Conservation (phyloP, 2,888 invertebrate genomes). For the Cordilura impudica region DNA sequence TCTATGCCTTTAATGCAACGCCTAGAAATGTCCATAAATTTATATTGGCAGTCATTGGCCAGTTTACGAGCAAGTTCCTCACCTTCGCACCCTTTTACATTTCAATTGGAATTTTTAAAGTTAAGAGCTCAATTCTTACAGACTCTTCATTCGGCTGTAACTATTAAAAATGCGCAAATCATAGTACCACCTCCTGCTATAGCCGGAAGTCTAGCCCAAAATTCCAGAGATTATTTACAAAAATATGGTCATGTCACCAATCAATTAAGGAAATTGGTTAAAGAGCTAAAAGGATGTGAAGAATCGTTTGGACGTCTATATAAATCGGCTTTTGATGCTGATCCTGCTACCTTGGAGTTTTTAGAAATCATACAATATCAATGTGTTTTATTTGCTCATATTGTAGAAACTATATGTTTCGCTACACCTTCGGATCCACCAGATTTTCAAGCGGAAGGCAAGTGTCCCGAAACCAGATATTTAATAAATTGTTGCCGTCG, state of each 20-base stretch:
- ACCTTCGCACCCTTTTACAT: conserved; percentile 78
- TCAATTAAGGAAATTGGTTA: conserved; percentile 86
- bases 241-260: conserved; percentile 88
- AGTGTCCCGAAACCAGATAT: conserved; percentile 76
- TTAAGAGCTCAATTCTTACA: conserved; percentile 88
- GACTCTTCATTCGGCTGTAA: conserved; percentile 77
- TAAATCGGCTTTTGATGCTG: conserved; percentile 91
- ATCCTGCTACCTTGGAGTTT: conserved; percentile 86
- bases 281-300: conserved; percentile 84
- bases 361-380: conserved; percentile 81
- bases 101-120: conserved; percentile 87
- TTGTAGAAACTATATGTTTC: conserved; percentile 77
- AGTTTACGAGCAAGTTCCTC: conserved; percentile 78
- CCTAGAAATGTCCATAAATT: conserved; percentile 79
- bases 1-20: conserved; percentile 79
- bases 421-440: conserved; percentile 77
- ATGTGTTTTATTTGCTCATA: conserved; percentile 75
- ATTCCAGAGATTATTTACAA: conserved; percentile 87
- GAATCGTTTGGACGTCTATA: conserved; percentile 87
- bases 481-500: conserved; percentile 74
- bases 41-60: conserved; percentile 83
- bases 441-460: conserved; percentile 73
- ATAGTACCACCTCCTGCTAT: conserved; percentile 96
- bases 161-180: conserved; percentile 80
- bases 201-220: conserved; percentile 88